Evolutionary conservation across 2,888 invertebrate genomes (phyloP).

Genomic region (Acleris emargana): DNA sequence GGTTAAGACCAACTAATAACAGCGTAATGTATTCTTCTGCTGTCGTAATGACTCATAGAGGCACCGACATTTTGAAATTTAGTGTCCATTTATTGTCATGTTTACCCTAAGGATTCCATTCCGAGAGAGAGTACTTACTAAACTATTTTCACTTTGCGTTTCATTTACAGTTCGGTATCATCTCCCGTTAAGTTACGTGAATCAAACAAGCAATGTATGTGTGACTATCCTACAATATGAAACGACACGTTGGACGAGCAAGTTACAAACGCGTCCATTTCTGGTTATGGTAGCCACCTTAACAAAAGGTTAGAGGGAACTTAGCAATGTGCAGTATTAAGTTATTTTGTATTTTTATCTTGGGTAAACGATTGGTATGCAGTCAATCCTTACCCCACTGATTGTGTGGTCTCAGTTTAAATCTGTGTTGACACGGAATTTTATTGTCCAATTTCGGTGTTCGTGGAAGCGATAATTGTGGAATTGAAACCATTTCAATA

Average conservation of each 20-base stretch:
- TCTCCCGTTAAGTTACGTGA: background rate
- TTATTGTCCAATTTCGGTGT: conserved; percentile 26
- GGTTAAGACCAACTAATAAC: conserved; percentile 16
- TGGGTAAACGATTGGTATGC: conserved; percentile 3
- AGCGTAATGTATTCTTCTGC: conserved; percentile 42
- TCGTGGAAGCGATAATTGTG: conserved; percentile 24
- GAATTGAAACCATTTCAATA: conserved; percentile 16
- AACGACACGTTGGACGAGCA: background rate
- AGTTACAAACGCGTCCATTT: background rate
- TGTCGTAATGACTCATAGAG: conserved; percentile 65
- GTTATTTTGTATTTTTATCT: background rate
- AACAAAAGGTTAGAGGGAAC: background rate
- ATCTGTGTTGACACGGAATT: conserved; percentile 30
- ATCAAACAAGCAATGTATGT: conserved; percentile 3
- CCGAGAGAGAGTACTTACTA: conserved; percentile 2
- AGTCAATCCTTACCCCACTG: background rate
- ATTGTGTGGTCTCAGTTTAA: conserved; percentile 35
- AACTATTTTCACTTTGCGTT: background rate
- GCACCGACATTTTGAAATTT: conserved; percentile 49
- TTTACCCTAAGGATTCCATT: conserved; percentile 47
- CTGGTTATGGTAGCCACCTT: background rate
- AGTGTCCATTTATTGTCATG: conserved; percentile 49
- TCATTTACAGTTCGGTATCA: background rate
- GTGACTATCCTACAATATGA: background rate
- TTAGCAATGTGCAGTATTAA: background rate